Conservation (phyloP, 2,113 vertebrate species). For the Aspiorhynchus laticeps region DNA sequence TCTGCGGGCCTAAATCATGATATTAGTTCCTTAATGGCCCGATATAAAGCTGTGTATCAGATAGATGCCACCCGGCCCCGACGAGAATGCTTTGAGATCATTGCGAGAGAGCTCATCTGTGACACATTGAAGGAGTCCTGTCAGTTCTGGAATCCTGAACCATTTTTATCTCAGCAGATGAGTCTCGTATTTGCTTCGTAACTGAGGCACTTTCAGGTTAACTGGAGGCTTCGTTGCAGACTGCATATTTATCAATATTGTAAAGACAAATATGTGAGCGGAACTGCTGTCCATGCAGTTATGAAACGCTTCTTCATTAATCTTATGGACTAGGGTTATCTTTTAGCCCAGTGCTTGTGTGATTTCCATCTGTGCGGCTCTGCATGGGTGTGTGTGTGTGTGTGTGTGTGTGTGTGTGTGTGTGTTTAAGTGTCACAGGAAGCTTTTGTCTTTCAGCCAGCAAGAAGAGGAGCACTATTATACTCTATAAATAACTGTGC, state of each 20-base stretch:
- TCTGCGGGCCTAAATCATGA: slow-evolving; percentile 60
- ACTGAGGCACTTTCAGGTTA: slow-evolving; percentile 27
- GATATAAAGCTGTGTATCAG: slow-evolving; percentile 52
- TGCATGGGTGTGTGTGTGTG: background rate
- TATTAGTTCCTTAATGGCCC: slow-evolving; percentile 66
- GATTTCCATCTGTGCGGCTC: slow-evolving; percentile 14
- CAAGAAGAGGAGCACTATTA: slow-evolving; percentile 59
- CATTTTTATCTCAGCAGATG: slow-evolving; percentile 33
- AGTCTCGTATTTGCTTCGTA: background rate
- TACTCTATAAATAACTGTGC: slow-evolving; percentile 87
- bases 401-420: background rate
- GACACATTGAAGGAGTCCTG: slow-evolving; percentile 36
- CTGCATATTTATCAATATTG: slow-evolving; percentile 39
- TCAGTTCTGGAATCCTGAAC: background rate
- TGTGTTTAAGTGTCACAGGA: slow-evolving; percentile 16
- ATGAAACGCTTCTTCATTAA: slow-evolving; percentile 33
- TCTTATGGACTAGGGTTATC: slow-evolving; percentile 26
- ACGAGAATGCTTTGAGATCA: background rate
- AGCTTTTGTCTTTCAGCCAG: slow-evolving; percentile 35
- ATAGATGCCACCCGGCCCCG: slow-evolving; percentile 33
- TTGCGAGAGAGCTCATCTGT: slow-evolving; percentile 2
- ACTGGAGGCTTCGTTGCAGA: slow-evolving; percentile 34
- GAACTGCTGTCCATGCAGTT: slow-evolving; percentile 34
- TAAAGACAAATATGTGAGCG: background rate
- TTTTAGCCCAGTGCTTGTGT: slow-evolving; percentile 61